phyloP scores from a whole-genome alignment of 92 coral and sea anemone genomes.

The Palythoa heliodiscus region DNA sequence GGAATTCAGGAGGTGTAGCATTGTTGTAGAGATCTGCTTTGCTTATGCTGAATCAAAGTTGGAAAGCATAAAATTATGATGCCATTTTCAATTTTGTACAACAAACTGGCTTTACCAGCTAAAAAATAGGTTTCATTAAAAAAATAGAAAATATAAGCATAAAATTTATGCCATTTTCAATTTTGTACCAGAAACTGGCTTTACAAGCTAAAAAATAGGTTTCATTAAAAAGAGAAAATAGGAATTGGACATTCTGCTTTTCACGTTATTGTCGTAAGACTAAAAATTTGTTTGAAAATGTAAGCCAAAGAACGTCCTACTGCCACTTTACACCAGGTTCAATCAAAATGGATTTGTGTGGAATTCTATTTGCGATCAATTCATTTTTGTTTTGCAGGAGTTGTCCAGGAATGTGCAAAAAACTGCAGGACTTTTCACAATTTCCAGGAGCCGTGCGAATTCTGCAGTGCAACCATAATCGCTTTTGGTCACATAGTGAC shows the following conservation, averaged over 20 bases:
- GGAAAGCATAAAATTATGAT: too few relatives aligned
- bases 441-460: conserved; percentile 21
- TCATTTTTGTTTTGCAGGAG: conserved; percentile 15
- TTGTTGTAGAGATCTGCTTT: too few relatives aligned
- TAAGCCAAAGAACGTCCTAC: conserved; percentile 8
- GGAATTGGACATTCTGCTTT: neutral
- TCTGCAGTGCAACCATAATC: conserved; percentile 14
- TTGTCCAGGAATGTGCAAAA: conserved; percentile 3
- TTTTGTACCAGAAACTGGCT: neutral
- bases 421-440: conserved; percentile 8
- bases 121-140: too few relatives aligned
- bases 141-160: too few relatives aligned
- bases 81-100: too few relatives aligned
- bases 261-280: conserved; percentile 12
- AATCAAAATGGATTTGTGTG: conserved; percentile 9
- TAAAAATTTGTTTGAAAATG: conserved; percentile 17
- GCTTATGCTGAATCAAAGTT: too few relatives aligned
- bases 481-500: conserved; percentile 10
- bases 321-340: conserved; percentile 17
- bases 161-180: too few relatives aligned
- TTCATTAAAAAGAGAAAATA: neutral
- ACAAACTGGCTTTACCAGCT: too few relatives aligned
- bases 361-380: conserved; percentile 20
- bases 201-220: neutral
- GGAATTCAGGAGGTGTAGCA: too few relatives aligned